These are phyloP conservation scores for Melanostoma mellinum DNA, from an alignment of 2,888 invertebrate genomes.

Conservation along the genomic window DNA sequence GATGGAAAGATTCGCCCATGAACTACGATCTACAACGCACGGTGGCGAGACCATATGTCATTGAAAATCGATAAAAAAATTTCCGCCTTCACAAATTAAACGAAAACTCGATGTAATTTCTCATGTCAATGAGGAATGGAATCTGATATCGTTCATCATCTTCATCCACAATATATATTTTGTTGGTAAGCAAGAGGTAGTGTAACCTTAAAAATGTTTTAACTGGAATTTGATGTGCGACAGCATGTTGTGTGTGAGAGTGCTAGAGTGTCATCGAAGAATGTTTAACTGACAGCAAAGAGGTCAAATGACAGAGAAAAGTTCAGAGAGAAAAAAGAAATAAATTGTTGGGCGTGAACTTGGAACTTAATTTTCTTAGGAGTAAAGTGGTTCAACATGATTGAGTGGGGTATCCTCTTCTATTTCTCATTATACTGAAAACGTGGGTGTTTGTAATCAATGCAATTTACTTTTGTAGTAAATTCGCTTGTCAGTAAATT, in stretches of 20 bases:
- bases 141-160: constrained; percentile 19
- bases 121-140: constrained; percentile 61
- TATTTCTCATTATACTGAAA: no score
- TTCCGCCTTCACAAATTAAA: constrained; percentile 46
- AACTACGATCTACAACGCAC: constrained; percentile 20
- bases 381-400: no score
- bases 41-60: constrained; percentile 53
- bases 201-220: constrained; percentile 10
- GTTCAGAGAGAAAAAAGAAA: background rate
- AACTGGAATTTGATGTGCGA: constrained; percentile 24
- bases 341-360: no score
- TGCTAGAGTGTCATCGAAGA: constrained; percentile 16
- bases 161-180: no score
- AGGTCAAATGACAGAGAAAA: constrained; percentile 19
- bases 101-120: constrained; percentile 53
- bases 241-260: background rate
- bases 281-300: constrained; percentile 19
- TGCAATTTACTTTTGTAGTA: no score
- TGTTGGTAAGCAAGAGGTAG: no score
- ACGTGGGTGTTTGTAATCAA: no score
- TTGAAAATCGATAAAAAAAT: constrained; percentile 56
- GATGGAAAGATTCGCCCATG: constrained; percentile 24
- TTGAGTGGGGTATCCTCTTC: no score
- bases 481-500: no score
- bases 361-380: no score